Evolutionary conservation across 1,140 invertebrate species (phyloP).

Genomic region (Geopemphigus sp.): DNA sequence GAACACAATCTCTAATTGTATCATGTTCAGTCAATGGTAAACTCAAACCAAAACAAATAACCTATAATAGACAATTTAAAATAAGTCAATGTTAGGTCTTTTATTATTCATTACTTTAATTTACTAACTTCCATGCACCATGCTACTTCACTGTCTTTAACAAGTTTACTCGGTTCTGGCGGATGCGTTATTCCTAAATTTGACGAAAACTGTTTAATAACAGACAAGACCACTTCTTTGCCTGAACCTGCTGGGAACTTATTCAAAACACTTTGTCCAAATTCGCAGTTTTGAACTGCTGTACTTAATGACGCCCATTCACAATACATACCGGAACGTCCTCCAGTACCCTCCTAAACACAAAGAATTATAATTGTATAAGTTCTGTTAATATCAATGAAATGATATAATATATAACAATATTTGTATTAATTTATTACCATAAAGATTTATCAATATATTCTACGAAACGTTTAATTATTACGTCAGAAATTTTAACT

Average conservation of each 20-base stretch:
- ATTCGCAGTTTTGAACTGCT: conserved; percentile 65
- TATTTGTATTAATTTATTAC: background rate
- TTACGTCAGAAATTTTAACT: background rate
- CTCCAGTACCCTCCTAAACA: conserved; percentile 21
- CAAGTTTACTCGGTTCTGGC: conserved; percentile 71
- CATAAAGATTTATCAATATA: background rate
- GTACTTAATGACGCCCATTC: conserved; percentile 79
- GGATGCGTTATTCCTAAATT: conserved; percentile 75
- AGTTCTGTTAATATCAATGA: background rate
- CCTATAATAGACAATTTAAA: conserved; percentile 56
- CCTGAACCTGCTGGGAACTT: conserved; percentile 76
- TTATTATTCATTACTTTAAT: conserved; percentile 14
- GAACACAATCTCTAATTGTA: conserved; percentile 91
- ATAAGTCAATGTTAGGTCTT: background rate
- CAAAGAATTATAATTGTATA: background rate
- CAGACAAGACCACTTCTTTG: conserved; percentile 76
- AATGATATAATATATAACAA: background rate
- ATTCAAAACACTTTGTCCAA: conserved; percentile 76
- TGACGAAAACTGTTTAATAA: conserved; percentile 76
- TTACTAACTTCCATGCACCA: conserved; percentile 79
- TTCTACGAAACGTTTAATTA: background rate
- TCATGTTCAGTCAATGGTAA: conserved; percentile 88
- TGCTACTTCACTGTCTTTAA: conserved; percentile 78
- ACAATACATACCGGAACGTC: conserved; percentile 66
- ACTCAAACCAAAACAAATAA: conserved; percentile 88